Evolutionary conservation across 2,113 vertebrate species (phyloP).

Genomic region (Seriola rivoliana): DNA sequence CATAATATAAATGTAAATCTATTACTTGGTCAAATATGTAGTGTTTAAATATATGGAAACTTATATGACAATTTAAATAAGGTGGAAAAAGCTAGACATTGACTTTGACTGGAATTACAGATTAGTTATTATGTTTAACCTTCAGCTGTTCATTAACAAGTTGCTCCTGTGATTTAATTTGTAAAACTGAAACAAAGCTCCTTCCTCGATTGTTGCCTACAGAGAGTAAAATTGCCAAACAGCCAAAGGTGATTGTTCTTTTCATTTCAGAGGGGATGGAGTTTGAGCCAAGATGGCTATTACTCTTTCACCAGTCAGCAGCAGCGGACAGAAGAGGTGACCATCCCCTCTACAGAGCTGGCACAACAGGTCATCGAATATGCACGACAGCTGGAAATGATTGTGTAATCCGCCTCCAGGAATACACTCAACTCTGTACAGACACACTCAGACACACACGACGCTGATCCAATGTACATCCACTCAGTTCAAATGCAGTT

Average conservation of each 20-base stretch:
- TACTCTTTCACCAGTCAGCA: conserved; percentile 93
- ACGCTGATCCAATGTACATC: conserved; percentile 32
- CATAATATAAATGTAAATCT: not conserved
- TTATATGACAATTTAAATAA: not conserved
- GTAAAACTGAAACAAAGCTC: not conserved
- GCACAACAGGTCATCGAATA: conserved; percentile 95
- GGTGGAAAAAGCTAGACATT: not conserved
- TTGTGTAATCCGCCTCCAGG: conserved; percentile 85
- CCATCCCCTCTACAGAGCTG: conserved; percentile 92
- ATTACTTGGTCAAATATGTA: not conserved
- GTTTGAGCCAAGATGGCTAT: conserved; percentile 87
- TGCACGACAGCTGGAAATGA: conserved; percentile 96
- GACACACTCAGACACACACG: conserved; percentile 52
- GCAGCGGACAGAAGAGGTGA: conserved; percentile 92
- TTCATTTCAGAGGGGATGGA: conserved; percentile 90
- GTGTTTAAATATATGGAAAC: not conserved
- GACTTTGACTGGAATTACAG: not conserved
- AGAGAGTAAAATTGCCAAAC: not conserved
- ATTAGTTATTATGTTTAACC: not conserved
- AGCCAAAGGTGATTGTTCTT: conserved; percentile 15
- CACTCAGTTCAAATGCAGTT: conserved; percentile 38
- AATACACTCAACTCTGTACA: conserved; percentile 63
- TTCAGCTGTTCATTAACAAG: not conserved
- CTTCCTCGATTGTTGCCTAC: not conserved
- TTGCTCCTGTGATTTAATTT: not conserved